Evolutionary conservation across 2,797 vertebrate genomes (phyloP).

Genomic region (Cirrhinus molitorella): DNA sequence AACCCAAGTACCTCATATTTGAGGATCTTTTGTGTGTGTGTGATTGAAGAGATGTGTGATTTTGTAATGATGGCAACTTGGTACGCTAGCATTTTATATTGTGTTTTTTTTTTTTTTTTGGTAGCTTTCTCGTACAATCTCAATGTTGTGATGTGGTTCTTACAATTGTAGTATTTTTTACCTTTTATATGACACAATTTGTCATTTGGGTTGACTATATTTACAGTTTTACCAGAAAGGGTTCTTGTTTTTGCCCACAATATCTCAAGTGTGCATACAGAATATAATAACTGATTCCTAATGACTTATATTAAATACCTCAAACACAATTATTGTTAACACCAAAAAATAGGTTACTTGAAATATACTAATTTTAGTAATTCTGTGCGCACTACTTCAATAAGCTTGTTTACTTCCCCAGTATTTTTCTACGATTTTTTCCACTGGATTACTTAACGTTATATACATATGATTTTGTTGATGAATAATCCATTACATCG

Average conservation of each 20-base stretch:
- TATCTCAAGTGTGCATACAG: background rate
- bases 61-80: background rate
- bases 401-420: background rate
- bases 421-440: background rate
- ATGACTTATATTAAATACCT: conserved; percentile 13
- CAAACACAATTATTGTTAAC: background rate
- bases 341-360: background rate
- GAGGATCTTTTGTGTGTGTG: conserved; percentile 2
- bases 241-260: background rate
- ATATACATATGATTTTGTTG: background rate
- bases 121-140: background rate
- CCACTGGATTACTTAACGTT: background rate
- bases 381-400: background rate
- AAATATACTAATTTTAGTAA: background rate
- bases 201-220: background rate
- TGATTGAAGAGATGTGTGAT: background rate
- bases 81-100: background rate
- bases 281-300: background rate
- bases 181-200: background rate
- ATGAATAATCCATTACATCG: background rate
- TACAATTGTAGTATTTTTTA: conserved; percentile 18
- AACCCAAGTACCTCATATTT: conserved; percentile 27
- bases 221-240: no score
- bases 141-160: background rate
- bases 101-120: background rate